Conservation (phyloP, 2,113 vertebrate species). For the Bubo bubo region DNA sequence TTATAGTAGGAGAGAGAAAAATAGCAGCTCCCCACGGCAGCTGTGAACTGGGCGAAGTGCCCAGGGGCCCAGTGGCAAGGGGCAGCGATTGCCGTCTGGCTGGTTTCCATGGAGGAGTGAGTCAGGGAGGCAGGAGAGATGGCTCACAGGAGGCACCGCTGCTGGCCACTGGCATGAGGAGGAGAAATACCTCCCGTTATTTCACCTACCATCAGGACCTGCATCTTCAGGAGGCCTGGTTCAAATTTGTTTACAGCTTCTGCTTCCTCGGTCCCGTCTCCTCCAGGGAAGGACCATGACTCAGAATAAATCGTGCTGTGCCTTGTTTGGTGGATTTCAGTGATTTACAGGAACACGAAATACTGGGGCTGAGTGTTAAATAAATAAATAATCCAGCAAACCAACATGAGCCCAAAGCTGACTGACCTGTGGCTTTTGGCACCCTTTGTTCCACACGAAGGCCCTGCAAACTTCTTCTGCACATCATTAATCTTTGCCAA, state of each 20-base stretch:
- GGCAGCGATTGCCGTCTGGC: accelerated
- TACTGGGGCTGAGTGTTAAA: neutral
- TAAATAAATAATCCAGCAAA: neutral
- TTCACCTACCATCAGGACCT: neutral
- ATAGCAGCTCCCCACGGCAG: neutral
- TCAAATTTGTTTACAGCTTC: neutral
- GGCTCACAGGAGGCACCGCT: neutral
- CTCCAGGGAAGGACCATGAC: neutral
- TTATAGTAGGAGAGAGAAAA: constrained; percentile 25
- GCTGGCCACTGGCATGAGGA: accelerated
- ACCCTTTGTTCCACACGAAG: neutral
- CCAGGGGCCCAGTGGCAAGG: neutral
- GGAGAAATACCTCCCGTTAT: neutral
- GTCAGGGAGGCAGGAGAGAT: neutral
- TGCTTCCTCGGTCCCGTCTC: neutral
- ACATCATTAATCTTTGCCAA: neutral
- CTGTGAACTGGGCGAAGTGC: neutral
- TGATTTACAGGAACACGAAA: neutral
- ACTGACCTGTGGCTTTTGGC: neutral
- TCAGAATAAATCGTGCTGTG: neutral
- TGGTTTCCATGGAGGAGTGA: constrained; percentile 9
- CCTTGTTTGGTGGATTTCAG: neutral
- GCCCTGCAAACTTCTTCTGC: neutral
- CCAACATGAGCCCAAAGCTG: neutral
- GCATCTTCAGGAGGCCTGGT: neutral